Evolutionary conservation across 1,140 invertebrate genomes (phyloP).

Genomic region (Drosophila seguyi): DNA sequence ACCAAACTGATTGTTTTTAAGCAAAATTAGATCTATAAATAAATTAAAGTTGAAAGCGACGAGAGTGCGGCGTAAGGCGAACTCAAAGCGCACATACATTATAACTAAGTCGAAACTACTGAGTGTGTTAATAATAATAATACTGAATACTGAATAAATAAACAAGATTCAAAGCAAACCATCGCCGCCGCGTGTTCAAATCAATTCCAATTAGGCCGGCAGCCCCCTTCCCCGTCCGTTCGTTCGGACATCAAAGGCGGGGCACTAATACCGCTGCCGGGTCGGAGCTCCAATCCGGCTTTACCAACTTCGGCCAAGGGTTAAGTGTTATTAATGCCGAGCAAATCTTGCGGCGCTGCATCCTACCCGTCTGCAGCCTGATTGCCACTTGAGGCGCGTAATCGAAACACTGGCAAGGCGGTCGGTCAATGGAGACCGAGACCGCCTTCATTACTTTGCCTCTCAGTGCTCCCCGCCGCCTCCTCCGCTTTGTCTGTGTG

Average conservation of each 20-base stretch:
- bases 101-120: constrained; percentile 79
- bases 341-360: constrained; percentile 46
- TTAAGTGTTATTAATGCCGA: constrained; percentile 72
- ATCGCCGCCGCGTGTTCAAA: constrained; percentile 7
- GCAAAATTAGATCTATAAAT: constrained; percentile 62
- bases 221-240: neutral
- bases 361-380: constrained; percentile 38
- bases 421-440: constrained; percentile 52
- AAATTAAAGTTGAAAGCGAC: constrained; percentile 44
- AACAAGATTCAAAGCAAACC: constrained; percentile 50
- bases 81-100: constrained; percentile 62
- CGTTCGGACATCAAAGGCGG: constrained; percentile 30
- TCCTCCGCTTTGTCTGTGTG: constrained; percentile 5
- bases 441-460: constrained; percentile 67
- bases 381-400: constrained; percentile 58
- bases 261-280: constrained; percentile 33
- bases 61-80: constrained; percentile 6
- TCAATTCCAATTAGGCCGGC: constrained; percentile 53
- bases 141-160: constrained; percentile 75
- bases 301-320: constrained; percentile 35
- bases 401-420: constrained; percentile 71
- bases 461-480: neutral
- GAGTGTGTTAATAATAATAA: constrained; percentile 80
- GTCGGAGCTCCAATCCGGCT: constrained; percentile 4
- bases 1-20: constrained; percentile 83